Base-by-base conservation (phyloP, 2,797 vertebrate genomes). In the Distichodus sexfasciatus region DNA sequence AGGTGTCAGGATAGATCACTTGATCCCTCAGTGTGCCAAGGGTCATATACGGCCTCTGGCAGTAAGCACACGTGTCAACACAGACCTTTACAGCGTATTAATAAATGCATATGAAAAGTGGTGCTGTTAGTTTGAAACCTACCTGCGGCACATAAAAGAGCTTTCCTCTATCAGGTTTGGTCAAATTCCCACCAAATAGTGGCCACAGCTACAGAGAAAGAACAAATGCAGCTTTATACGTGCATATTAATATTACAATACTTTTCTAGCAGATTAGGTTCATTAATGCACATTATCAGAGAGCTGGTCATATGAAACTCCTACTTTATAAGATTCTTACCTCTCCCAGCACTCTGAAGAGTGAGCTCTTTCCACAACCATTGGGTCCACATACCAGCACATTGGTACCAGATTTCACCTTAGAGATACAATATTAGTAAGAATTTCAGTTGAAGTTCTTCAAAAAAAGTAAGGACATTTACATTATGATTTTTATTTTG, bases 81-180 rank as follows among this genome's bases (percentile, higher is more conserved):
- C 3, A 11, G 0, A 19, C 40, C 21, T 31, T 15, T 10, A 23
- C 0, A 2, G 21, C 8, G 46, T 0, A 5, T 21, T 8, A 36
- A 4, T 26, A 11, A 41, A 6, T 14, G 2, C 29, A 9, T 3
- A 53, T 11, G 46, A n/a, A 1, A 26, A n/a, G 1, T 26, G 5
- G 28, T 53, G 10, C 15, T 43, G 26, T 58, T 15, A 21, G 17
- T 21, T n/a, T 11, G 2, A 17, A 26, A 12, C 26, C 40, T 88
- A 99, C 97, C 95, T 99, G 97, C 33, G 97, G 97, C 79, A 99
- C 96, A 29, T 99, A 99, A 84, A 99, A 99, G 48, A 99, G 89
- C 69, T 98, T 99, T 58, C 97, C 97, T 82, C 96, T 89, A 15
- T 96, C 94, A n/a, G 97, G 97, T 87, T 99, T 99, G 3, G 96